A percentile compares a stretch with the other conserved stretches of the same genome.
These are phyloP conservation scores for Holocentrus rufus DNA, from an alignment of 2,797 vertebrate species.

Conservation along the genomic window DNA sequence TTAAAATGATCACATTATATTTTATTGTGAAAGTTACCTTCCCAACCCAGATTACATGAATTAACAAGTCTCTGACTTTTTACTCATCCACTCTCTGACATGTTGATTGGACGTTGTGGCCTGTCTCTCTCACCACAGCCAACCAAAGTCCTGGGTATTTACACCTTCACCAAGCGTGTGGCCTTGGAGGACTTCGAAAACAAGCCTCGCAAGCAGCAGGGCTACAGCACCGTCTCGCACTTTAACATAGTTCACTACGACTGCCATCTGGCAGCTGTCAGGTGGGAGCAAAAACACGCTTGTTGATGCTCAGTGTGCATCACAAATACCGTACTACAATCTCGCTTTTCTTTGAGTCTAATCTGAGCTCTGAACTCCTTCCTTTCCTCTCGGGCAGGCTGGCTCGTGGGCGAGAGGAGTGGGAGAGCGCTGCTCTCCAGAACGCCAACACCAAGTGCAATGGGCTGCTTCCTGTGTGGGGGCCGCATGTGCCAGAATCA, in stretches of 20 bases:
- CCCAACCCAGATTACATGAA: no score
- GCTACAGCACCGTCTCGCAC: conserved; percentile 99
- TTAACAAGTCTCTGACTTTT: no score
- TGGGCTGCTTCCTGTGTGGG: conserved; percentile 98
- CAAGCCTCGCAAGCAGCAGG: conserved; percentile 97
- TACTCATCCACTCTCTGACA: not conserved
- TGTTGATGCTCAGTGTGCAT: not conserved
- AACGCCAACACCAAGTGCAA: conserved; percentile 99
- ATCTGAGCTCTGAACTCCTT: not conserved
- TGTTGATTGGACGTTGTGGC: conserved; percentile 1
- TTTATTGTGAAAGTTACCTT: no score
- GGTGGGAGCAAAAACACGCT: conserved; percentile 77
- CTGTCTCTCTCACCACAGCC: conserved; percentile 81
- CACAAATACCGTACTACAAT: no score
- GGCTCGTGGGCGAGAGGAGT: conserved; percentile 96
- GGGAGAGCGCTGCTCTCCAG: conserved; percentile 98
- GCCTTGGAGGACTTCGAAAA: conserved; percentile 96
- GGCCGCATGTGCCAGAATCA: conserved; percentile 97
- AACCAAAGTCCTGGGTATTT: conserved; percentile 98
- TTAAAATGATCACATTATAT: no score
- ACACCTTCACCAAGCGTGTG: conserved; percentile 97
- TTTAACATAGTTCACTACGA: conserved; percentile 99
- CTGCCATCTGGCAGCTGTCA: conserved; percentile 97
- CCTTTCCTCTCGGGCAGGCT: conserved; percentile 76
- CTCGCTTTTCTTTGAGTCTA: not conserved